Evolutionary conservation across 2,888 invertebrate genomes (phyloP).

Genomic region (Cheilosia urbana): DNA sequence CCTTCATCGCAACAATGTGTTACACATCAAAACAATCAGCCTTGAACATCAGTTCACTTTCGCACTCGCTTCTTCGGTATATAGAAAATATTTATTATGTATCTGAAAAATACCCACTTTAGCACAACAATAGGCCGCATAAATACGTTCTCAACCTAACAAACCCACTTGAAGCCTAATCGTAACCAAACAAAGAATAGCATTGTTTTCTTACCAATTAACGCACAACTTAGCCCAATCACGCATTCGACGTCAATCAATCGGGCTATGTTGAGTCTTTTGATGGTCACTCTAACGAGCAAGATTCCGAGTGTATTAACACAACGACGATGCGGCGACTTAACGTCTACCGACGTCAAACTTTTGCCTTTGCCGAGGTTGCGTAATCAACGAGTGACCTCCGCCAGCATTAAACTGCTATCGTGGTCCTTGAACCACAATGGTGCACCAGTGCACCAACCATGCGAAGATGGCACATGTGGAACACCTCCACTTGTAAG

Average conservation of each 20-base stretch:
- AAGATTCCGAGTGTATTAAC: slow-evolving; percentile 13
- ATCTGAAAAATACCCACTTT: too few relatives aligned
- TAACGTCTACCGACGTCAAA: slow-evolving; percentile 12
- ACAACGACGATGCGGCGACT: slow-evolving; percentile 3
- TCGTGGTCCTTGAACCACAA: slow-evolving; percentile 4
- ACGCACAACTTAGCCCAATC: slow-evolving; percentile 20
- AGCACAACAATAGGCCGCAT: too few relatives aligned
- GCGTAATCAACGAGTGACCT: slow-evolving; percentile 22
- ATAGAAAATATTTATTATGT: too few relatives aligned
- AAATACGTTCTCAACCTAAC: not conserved
- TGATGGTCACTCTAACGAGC: slow-evolving; percentile 22
- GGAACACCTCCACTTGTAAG: not conserved
- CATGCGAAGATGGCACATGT: not conserved
- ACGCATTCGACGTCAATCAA: slow-evolving; percentile 41
- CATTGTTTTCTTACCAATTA: slow-evolving; percentile 39
- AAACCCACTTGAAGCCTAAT: slow-evolving; percentile 6
- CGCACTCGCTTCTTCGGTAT: too few relatives aligned
- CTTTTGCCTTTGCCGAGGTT: slow-evolving; percentile 11
- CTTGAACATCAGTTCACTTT: too few relatives aligned
- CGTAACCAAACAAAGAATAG: slow-evolving; percentile 25
- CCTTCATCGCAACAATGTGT: too few relatives aligned
- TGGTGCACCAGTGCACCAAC: slow-evolving; percentile 7
- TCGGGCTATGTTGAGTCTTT: slow-evolving; percentile 12
- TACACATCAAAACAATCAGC: too few relatives aligned
- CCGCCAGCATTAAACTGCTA: slow-evolving; percentile 26